Percentiles rank a stretch among this genome's conserved stretches.
Conservation (phyloP, 2,888 invertebrate species). For the Trichogramma evanescens region DNA sequence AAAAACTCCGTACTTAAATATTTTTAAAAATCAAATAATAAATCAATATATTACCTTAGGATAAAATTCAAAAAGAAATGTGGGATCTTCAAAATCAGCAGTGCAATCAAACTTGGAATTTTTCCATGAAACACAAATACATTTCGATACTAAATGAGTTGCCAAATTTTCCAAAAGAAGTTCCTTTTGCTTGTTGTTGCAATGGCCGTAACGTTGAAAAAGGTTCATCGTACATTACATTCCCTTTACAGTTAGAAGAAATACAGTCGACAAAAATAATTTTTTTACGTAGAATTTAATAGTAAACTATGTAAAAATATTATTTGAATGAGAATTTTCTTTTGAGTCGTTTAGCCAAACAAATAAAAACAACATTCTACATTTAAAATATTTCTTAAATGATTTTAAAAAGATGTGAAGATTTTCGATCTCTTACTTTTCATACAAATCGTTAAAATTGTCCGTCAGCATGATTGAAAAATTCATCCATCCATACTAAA, state of each 20-base stretch:
- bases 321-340: neutral
- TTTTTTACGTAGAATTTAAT: neutral
- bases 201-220: neutral
- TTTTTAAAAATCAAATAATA: neutral
- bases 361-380: too few species aligned
- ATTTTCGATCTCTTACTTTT: too few species aligned
- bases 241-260: conserved; percentile 13
- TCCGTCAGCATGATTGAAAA: too few species aligned
- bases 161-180: conserved; percentile 3
- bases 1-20: conserved; percentile 4
- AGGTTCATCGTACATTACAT: neutral
- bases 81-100: conserved; percentile 25
- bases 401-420: too few species aligned
- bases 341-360: too few species aligned
- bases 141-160: conserved; percentile 5
- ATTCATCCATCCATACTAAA: neutral
- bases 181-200: conserved; percentile 4
- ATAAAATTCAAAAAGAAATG: conserved; percentile 26
- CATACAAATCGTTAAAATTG: too few species aligned
- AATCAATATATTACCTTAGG: conserved; percentile 21
- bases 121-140: conserved; percentile 27
- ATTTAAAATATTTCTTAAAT: too few species aligned
- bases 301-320: conserved; percentile 16
- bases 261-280: conserved; percentile 2
- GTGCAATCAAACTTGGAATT: conserved; percentile 30